Conservation (phyloP, 2,888 invertebrate genomes). For the Monopis laevigella region DNA sequence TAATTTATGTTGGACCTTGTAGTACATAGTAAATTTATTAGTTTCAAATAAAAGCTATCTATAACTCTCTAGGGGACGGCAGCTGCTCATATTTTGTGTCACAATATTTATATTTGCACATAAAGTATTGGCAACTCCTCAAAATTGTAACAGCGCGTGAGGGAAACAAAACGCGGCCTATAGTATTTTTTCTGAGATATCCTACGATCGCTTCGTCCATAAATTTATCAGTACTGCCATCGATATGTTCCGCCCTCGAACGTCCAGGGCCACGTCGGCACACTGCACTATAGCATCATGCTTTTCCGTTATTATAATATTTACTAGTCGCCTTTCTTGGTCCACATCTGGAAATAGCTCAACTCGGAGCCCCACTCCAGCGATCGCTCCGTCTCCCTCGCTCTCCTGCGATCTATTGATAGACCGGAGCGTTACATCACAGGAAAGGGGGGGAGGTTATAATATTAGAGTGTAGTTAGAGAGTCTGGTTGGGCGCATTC, state of each 20-base stretch:
- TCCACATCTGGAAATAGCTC: constrained; percentile 65
- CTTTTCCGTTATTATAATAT: constrained; percentile 66
- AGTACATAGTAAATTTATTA: too few species aligned
- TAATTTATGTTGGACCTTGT: too few species aligned
- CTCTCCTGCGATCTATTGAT: constrained; percentile 48
- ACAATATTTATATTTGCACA: constrained; percentile 3
- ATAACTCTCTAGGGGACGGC: neutral
- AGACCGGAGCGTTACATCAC: constrained; percentile 60
- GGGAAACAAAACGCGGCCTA: too few species aligned
- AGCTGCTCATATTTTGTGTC: constrained; percentile 6
- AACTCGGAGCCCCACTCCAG: constrained; percentile 45
- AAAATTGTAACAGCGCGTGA: too few species aligned
- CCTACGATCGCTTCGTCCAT: too few species aligned
- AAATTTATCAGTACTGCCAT: neutral
- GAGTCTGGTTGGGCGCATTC: constrained; percentile 61
- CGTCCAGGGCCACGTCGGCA: constrained; percentile 53
- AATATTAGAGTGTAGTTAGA: constrained; percentile 65
- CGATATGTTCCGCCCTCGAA: neutral
- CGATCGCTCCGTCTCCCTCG: constrained; percentile 36
- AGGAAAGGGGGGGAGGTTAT: constrained; percentile 58
- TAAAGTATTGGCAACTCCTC: constrained; percentile 1
- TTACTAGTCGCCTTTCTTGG: constrained; percentile 71
- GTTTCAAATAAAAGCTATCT: too few species aligned
- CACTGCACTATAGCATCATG: constrained; percentile 59
- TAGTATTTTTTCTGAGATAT: too few species aligned